A percentile compares a stretch with the other conserved stretches of the same genome.
phyloP scores from a whole-genome alignment of 2,113 vertebrate species.

The Periophthalmus modestus region DNA sequence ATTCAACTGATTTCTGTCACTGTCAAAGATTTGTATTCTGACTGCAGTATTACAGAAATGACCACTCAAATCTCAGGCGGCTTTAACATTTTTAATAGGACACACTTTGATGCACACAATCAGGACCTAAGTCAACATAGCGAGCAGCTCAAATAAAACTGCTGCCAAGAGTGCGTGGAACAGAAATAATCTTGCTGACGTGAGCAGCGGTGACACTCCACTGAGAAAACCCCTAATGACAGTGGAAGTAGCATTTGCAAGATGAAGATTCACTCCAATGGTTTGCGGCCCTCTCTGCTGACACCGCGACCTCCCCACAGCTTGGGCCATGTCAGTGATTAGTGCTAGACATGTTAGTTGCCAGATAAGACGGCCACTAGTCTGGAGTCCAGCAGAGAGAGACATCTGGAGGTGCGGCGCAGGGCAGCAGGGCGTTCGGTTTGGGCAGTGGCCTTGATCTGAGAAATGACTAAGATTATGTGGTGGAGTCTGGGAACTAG shows the following conservation, averaged over 20 bases:
- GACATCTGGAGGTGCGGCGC: conserved; percentile 62
- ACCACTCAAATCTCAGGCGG: not conserved
- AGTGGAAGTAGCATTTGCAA: conserved; percentile 10
- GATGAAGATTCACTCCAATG: conserved; percentile 12
- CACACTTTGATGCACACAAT: conserved; percentile 13
- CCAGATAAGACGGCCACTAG: conserved; percentile 37
- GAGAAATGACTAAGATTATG: conserved; percentile 10
- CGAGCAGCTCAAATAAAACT: conserved; percentile 7
- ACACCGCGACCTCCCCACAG: conserved; percentile 30
- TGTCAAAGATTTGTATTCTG: not conserved
- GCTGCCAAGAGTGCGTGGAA: not conserved
- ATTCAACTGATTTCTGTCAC: not conserved
- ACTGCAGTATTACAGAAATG: not conserved
- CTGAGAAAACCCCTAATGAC: conserved; percentile 7
- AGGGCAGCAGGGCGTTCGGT: conserved; percentile 33
- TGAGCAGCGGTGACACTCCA: conserved; percentile 1
- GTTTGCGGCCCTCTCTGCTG: conserved; percentile 33
- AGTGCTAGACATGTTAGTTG: conserved; percentile 41
- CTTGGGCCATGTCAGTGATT: conserved; percentile 52
- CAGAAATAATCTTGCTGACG: conserved; percentile 5
- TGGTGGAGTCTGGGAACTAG: conserved; percentile 11
- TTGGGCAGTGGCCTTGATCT: conserved; percentile 23
- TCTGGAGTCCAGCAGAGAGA: conserved; percentile 52
- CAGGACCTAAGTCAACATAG: conserved; percentile 8
- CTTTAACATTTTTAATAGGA: conserved; percentile 7